A percentile compares a stretch with the other conserved stretches of the same genome.
phyloP scores from a whole-genome alignment of 2,888 invertebrate genomes.

The Actias luna region DNA sequence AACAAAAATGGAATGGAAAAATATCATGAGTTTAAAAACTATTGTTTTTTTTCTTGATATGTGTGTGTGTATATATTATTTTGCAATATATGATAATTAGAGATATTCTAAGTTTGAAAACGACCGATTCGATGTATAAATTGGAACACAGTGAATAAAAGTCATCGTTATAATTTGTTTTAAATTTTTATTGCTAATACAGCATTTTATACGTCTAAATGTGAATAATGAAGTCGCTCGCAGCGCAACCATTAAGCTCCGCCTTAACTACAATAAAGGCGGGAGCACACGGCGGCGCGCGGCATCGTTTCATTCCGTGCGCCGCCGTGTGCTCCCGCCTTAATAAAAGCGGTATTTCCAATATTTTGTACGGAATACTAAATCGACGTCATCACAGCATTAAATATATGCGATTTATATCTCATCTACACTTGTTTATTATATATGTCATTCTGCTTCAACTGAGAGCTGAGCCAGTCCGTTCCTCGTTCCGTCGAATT shows the following conservation, averaged over 20 bases:
- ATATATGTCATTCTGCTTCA: constrained; percentile 21
- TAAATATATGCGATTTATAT: constrained; percentile 15
- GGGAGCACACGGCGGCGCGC: neutral
- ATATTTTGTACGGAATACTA: constrained; percentile 40
- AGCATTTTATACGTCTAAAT: constrained; percentile 50
- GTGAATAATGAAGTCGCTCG: constrained; percentile 35
- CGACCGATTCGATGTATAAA: no score
- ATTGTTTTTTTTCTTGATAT: no score
- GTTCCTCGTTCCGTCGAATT: neutral
- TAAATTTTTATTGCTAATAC: constrained; percentile 59
- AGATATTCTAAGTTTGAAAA: no score
- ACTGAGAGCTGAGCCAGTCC: constrained; percentile 22
- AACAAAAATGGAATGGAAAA: no score
- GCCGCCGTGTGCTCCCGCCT: neutral
- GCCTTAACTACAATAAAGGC: constrained; percentile 17
- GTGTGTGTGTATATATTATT: no score
- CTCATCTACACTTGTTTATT: neutral
- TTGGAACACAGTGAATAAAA: constrained; percentile 7
- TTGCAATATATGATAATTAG: no score
- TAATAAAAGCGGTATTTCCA: constrained; percentile 23
- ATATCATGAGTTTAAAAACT: no score
- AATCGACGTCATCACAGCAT: constrained; percentile 37
- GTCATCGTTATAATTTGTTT: constrained; percentile 7
- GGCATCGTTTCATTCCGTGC: neutral
- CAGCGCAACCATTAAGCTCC: constrained; percentile 37